A percentile compares a stretch with the other conserved stretches of the same genome.
Evolutionary conservation across 23 tunicate genomes (phyloP).

Genomic region (Botrylloides violaceus): DNA sequence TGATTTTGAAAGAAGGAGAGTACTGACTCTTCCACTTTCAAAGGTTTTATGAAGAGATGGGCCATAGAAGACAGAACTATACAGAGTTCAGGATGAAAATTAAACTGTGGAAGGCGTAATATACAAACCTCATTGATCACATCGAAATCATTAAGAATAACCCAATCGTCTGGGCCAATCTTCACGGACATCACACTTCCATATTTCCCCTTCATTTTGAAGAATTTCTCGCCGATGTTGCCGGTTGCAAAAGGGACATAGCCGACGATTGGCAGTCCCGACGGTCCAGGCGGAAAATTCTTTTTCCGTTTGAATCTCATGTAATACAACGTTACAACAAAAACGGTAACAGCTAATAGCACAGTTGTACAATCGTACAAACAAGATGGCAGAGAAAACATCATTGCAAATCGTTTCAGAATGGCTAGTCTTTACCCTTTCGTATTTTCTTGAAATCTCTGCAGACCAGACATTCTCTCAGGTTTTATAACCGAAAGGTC

Average conservation of each 20-base stretch:
- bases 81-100: too few species aligned
- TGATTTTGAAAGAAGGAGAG: too few species aligned
- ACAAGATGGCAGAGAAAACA: too few species aligned
- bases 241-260: neutral
- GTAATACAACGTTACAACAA: neutral
- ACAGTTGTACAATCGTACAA: slow-evolving; percentile 1
- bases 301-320: neutral
- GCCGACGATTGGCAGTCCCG: neutral
- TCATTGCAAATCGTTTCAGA: too few species aligned
- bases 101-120: neutral
- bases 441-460: too few species aligned
- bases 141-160: neutral
- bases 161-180: neutral
- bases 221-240: neutral
- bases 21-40: too few species aligned
- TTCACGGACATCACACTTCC: neutral
- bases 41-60: too few species aligned
- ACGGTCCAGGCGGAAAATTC: slow-evolving; percentile 13
- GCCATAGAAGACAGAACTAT: too few species aligned
- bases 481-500: too few species aligned
- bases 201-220: neutral
- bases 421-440: too few species aligned
- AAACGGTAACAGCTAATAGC: neutral
- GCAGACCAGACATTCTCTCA: too few species aligned
- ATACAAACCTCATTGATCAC: neutral